phyloP scores from a whole-genome alignment of 1,140 invertebrate species.

The Hyles vespertilio region DNA sequence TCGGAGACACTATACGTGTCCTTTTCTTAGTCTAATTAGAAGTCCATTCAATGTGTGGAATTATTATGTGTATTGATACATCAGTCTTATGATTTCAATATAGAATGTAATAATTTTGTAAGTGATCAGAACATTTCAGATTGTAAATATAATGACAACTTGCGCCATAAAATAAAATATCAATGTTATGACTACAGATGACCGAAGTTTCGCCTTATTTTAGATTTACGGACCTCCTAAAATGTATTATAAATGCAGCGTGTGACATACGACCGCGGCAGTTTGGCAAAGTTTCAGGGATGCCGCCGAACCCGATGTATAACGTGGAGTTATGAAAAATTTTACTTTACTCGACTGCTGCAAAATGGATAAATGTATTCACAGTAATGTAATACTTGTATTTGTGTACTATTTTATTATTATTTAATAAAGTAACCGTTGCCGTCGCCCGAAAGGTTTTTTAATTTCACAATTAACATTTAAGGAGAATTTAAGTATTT shows the following conservation, averaged over 20 bases:
- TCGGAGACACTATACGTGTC: conserved; percentile 7
- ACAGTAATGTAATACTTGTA: too few species aligned
- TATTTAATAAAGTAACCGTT: too few species aligned
- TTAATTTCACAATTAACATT: too few species aligned
- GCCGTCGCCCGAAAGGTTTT: too few species aligned
- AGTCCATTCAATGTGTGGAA: background rate
- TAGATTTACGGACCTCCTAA: conserved; percentile 41
- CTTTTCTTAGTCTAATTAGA: background rate
- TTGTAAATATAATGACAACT: background rate
- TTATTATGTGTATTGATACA: background rate
- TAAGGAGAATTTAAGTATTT: too few species aligned
- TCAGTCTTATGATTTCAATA: background rate
- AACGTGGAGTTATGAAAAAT: too few species aligned
- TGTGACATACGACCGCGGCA: conserved; percentile 34
- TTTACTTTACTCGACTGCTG: too few species aligned
- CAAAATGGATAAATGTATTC: too few species aligned
- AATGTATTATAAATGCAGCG: conserved; percentile 46
- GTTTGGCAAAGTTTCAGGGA: conserved; percentile 38
- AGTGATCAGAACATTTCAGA: too few species aligned
- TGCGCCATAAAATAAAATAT: conserved; percentile 13
- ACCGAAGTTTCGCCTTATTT: conserved; percentile 37
- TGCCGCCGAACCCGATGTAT: too few species aligned
- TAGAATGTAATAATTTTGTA: too few species aligned
- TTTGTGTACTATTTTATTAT: too few species aligned
- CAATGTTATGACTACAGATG: conserved; percentile 10